These are phyloP conservation scores for Pampusana beccarii DNA, from an alignment of 2,113 vertebrate species.

Conservation along the genomic window DNA sequence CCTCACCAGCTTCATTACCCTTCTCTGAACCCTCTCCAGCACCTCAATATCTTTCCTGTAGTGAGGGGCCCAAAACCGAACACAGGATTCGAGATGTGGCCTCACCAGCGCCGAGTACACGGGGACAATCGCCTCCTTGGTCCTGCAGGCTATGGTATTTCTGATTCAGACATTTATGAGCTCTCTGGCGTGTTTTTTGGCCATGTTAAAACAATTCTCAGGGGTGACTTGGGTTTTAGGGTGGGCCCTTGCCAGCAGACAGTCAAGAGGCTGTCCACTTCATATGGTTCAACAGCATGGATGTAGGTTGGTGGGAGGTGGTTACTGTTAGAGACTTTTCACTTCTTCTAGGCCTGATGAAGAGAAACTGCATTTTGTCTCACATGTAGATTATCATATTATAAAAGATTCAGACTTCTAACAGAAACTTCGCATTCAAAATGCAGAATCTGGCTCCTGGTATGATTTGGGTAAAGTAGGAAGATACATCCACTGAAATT, in stretches of 20 bases:
- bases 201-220: not conserved
- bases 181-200: not conserved
- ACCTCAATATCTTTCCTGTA: too few relatives aligned
- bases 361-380: not conserved
- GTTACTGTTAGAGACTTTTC: not conserved
- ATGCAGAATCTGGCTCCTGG: not conserved
- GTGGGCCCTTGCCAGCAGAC: not conserved
- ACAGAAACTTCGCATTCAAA: not conserved
- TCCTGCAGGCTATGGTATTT: too few relatives aligned
- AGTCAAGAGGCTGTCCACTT: accelerated
- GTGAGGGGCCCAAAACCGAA: too few relatives aligned
- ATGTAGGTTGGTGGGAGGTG: not conserved
- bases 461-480: not conserved
- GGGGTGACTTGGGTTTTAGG: not conserved
- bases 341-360: accelerated
- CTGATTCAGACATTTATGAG: not conserved
- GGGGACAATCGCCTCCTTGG: too few relatives aligned
- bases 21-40: too few relatives aligned
- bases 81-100: too few relatives aligned
- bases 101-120: too few relatives aligned
- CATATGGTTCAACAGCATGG: accelerated
- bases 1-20: too few relatives aligned
- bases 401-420: not conserved
- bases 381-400: not conserved
- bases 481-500: not conserved